Evolutionary conservation across 2,888 invertebrate species (phyloP).

Genomic region (Caenorhabditis sp.): DNA sequence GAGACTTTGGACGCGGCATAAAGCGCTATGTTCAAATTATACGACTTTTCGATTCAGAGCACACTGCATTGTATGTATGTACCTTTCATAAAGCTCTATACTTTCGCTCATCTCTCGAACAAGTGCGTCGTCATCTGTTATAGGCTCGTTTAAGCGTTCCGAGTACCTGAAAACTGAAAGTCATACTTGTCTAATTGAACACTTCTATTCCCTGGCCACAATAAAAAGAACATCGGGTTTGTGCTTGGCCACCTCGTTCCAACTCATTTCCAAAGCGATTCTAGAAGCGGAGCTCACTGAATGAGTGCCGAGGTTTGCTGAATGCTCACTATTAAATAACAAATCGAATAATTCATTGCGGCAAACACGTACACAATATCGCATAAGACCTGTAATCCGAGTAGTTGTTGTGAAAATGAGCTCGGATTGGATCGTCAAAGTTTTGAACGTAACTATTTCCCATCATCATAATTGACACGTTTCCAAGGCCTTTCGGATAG

Average conservation of each 20-base stretch:
- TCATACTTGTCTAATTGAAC: too few species aligned
- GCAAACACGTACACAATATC: neutral
- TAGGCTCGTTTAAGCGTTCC: too few species aligned
- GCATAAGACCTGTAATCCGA: constrained; percentile 22
- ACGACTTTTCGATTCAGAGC: too few species aligned
- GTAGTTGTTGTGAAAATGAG: constrained; percentile 30
- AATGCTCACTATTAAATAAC: too few species aligned
- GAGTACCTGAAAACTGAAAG: too few species aligned
- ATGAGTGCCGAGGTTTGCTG: neutral
- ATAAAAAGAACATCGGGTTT: constrained; percentile 36
- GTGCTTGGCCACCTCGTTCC: constrained; percentile 13
- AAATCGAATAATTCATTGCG: neutral
- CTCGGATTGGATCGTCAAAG: constrained; percentile 6
- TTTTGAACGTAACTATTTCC: constrained; percentile 40
- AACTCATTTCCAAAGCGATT: neutral
- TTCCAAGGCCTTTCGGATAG: constrained; percentile 38
- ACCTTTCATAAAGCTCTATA: too few species aligned
- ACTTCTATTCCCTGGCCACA: neutral
- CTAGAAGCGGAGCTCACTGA: too few species aligned
- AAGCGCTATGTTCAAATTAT: too few species aligned
- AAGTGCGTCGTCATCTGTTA: too few species aligned
- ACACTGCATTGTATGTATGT: too few species aligned
- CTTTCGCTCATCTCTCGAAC: too few species aligned
- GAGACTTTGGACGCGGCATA: too few species aligned
- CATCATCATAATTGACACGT: constrained; percentile 27